Evolutionary conservation across 2,113 vertebrate genomes (phyloP), one percentile per base, ranked within the genome.

Genomic region (Elephas maximus): DNA sequence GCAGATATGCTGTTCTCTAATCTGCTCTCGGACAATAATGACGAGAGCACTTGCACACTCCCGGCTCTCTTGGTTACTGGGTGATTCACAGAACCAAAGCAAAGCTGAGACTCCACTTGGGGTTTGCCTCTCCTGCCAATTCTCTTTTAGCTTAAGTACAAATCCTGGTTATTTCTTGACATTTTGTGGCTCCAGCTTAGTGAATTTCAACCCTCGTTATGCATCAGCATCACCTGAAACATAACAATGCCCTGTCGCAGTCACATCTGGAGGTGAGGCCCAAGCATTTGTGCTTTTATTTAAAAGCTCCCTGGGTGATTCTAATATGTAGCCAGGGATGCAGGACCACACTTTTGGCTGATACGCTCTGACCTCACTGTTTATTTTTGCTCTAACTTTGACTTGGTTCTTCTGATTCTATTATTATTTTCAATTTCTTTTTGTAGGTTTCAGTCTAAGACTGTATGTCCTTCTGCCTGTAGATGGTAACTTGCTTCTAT

Each of bases 11-110:
- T 33, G 17, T 8, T 71, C 6, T 28, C 12, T 33, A n/a, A 69
- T 44, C 8, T 74, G n/a, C 28, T 2, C 53, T 37, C 23, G n/a
- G 15, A 14, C 9, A 24, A 37, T 37, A 37, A 4, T 1, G 7
- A 63, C 23, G 18, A 92, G 28, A 30, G 60, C 3, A 5, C 6
- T 4, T 4, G 0, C 5, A 5, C 2, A 0, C 4, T 48, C 30
- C 15, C 80, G 84, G 82, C 48, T 41, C 2, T 7, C 15, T 23
- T 15, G 45, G 37, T 86, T 15, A 24, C 12, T 12, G 7, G 3
- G 6, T 10, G 60, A 88, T 44, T 89, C 60, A 23, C 8, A 63
- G 62, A 93, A 30, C 88, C 41, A 45, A 73, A 57, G 24, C 9
- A 23, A 57, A 90, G 30, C 71, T 37, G 30, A 78, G 62, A 86